A percentile compares a stretch with the other conserved stretches of the same genome.
phyloP scores from a whole-genome alignment of 2,888 invertebrate genomes.

The Lissocephala sabroskyi region DNA sequence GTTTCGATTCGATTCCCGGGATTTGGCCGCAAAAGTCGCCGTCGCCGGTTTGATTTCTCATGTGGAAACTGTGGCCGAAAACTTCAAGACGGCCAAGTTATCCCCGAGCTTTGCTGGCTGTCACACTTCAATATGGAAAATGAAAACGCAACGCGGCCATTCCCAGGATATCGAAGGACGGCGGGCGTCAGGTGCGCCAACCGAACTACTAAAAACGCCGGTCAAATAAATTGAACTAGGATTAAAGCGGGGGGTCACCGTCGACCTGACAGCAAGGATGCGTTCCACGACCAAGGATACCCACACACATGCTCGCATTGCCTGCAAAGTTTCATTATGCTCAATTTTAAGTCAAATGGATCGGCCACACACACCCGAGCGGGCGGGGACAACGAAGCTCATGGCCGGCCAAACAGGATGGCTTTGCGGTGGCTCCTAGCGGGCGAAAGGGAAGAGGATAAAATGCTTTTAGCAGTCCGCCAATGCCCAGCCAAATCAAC shows the following conservation, averaged over 20 bases:
- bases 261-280: too few species aligned
- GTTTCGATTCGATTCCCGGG: too few species aligned
- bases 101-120: conserved; percentile 32
- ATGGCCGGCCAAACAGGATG: too few species aligned
- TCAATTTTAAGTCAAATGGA: conserved; percentile 29
- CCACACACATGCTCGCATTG: background rate
- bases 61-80: conserved; percentile 43
- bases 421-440: too few species aligned
- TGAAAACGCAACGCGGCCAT: background rate
- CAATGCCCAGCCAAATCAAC: too few species aligned
- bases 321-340: conserved; percentile 31
- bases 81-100: conserved; percentile 8
- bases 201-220: conserved; percentile 21
- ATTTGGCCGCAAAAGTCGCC: too few species aligned
- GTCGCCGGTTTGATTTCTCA: conserved; percentile 61
- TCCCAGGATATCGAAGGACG: conserved; percentile 19
- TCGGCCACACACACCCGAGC: too few species aligned
- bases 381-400: too few species aligned
- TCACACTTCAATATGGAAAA: conserved; percentile 54
- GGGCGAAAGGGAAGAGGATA: too few species aligned
- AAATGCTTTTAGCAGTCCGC: too few species aligned
- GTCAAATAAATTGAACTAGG: conserved; percentile 34
- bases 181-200: conserved; percentile 27
- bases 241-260: too few species aligned
- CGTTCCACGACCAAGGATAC: too few species aligned